A percentile compares a stretch with the other conserved stretches of the same genome.
Evolutionary conservation across 2,888 invertebrate species (phyloP).

Genomic region (Daptonema setosum): DNA sequence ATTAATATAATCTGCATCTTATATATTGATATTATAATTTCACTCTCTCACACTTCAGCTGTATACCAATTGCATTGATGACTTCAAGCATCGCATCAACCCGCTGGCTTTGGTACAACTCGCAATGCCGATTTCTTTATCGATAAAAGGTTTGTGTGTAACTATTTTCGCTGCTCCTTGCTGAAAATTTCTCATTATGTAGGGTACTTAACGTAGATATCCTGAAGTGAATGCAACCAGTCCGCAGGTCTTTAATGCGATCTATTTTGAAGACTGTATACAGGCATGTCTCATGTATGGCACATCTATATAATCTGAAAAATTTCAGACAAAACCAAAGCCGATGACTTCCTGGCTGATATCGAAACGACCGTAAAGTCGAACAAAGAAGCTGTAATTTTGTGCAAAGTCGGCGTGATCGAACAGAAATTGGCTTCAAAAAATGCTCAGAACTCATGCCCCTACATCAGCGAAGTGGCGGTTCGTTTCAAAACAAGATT

Average conservation of each 20-base stretch:
- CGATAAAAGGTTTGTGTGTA: no score
- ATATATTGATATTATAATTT: no score
- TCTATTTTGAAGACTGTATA: no score
- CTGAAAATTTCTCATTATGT: no score
- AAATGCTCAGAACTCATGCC: conserved; percentile 30
- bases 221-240: no score
- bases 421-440: conserved; percentile 30
- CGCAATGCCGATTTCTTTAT: conserved; percentile 35
- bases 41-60: no score
- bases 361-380: conserved; percentile 62
- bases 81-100: conserved; percentile 66
- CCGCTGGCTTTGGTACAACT: conserved; percentile 77
- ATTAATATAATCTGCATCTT: no score
- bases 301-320: no score
- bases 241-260: no score
- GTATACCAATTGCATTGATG: neutral
- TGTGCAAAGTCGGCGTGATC: conserved; percentile 56
- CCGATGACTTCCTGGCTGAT: conserved; percentile 64
- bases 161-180: no score
- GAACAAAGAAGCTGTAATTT: conserved; percentile 61
- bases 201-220: no score
- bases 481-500: conserved; percentile 9
- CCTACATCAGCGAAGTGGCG: conserved; percentile 25
- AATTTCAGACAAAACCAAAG: conserved; percentile 53
- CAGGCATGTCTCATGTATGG: no score